Conservation (phyloP, 2,888 invertebrate genomes). For the Erpobdella octoculata region DNA sequence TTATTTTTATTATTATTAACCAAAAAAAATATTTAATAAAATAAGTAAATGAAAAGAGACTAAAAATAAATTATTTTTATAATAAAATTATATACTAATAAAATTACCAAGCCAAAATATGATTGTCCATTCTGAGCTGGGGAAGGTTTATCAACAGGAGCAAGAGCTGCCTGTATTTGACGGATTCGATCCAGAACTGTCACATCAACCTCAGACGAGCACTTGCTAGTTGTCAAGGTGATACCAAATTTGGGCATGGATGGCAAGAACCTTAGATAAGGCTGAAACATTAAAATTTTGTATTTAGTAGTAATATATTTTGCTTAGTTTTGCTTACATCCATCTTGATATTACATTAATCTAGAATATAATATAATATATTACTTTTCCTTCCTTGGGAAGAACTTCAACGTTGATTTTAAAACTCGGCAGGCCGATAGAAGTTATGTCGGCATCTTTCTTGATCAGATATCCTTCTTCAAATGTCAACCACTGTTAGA, state of each 20-base stretch:
- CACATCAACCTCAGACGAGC: constrained; percentile 13
- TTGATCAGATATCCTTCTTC: no score
- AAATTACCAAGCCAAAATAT: no score
- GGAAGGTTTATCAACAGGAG: no score
- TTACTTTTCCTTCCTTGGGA: background rate
- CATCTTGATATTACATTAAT: no score
- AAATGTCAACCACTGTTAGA: background rate
- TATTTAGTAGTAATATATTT: background rate
- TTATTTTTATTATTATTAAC: no score
- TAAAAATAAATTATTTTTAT: no score
- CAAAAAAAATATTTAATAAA: background rate
- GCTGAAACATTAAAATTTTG: background rate
- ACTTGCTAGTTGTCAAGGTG: background rate
- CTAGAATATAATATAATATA: no score
- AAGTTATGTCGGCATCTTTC: background rate
- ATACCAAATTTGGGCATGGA: background rate
- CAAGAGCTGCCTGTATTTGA: background rate
- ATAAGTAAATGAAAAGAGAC: background rate
- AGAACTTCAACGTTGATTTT: background rate
- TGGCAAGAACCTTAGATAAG: background rate
- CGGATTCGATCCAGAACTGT: constrained; percentile 8
- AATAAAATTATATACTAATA: no score
- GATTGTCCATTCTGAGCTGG: no score
- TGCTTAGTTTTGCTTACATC: background rate
- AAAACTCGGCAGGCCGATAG: constrained; percentile 4